phyloP scores from a whole-genome alignment of 2,888 invertebrate genomes.

The Synanthedon formicaeformis region DNA sequence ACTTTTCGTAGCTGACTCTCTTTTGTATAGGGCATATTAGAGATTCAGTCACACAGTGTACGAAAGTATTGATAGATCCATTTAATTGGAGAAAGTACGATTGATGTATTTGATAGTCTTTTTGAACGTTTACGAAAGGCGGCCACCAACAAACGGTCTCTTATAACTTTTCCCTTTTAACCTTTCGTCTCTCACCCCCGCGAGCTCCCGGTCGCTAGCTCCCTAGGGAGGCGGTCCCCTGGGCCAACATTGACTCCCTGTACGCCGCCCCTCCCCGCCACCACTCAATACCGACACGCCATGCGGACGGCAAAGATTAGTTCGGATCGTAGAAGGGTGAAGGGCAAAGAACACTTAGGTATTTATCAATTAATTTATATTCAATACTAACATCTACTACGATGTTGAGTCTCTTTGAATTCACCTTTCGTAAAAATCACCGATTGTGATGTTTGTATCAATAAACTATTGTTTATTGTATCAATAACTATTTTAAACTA shows the following conservation, averaged over 20 bases:
- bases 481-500: too few relatives aligned
- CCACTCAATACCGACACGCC: conserved; percentile 70
- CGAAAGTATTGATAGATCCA: not conserved
- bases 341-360: not conserved
- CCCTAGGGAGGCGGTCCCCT: conserved; percentile 70
- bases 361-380: not conserved
- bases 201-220: conserved; percentile 24
- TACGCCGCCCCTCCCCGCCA: conserved; percentile 44
- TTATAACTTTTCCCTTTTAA: conserved; percentile 71
- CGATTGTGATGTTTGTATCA: too few relatives aligned
- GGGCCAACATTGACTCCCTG: conserved; percentile 60
- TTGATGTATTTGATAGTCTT: not conserved
- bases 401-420: not conserved
- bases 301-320: conserved; percentile 60
- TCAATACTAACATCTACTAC: not conserved
- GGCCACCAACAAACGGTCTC: conserved; percentile 66
- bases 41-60: too few relatives aligned
- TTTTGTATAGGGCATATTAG: too few relatives aligned
- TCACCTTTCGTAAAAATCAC: too few relatives aligned
- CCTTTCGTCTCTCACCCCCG: conserved; percentile 49
- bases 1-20: too few relatives aligned
- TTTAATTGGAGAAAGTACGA: not conserved
- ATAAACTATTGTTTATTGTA: too few relatives aligned
- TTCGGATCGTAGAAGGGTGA: conserved; percentile 7
- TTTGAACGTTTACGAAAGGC: conserved; percentile 17